Percentiles rank a stretch among this genome's conserved stretches.
Conservation (phyloP, 2,113 vertebrate genomes). For the Poeciliopsis retropinna region DNA sequence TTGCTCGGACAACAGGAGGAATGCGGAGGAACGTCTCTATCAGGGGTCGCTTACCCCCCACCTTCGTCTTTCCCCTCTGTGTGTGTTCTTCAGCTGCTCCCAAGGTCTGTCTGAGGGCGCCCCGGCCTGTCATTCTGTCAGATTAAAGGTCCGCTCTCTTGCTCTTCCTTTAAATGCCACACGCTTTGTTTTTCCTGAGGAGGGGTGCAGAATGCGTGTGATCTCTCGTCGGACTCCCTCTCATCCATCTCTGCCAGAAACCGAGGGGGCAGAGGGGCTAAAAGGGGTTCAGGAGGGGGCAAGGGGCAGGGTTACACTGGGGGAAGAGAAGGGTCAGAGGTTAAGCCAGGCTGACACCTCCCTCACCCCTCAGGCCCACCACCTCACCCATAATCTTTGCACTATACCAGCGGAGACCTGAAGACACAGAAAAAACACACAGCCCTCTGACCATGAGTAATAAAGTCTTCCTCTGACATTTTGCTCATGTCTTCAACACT, state of each 20-base stretch:
- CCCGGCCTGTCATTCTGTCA: slow-evolving; percentile 71
- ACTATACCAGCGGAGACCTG: slow-evolving; percentile 25
- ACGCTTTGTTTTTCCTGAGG: slow-evolving; percentile 76
- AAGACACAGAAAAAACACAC: slow-evolving; percentile 33
- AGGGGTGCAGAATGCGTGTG: slow-evolving; percentile 77
- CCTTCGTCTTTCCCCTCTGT: slow-evolving; percentile 60
- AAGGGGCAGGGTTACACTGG: slow-evolving; percentile 71
- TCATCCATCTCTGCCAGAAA: slow-evolving; percentile 75
- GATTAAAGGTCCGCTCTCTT: slow-evolving; percentile 65
- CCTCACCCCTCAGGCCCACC: neutral
- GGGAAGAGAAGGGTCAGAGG: slow-evolving; percentile 72
- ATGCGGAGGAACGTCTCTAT: slow-evolving; percentile 64
- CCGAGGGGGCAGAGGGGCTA: slow-evolving; percentile 55
- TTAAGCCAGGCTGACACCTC: slow-evolving; percentile 70
- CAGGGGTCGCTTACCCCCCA: slow-evolving; percentile 43
- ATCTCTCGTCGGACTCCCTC: slow-evolving; percentile 72
- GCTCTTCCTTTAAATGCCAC: slow-evolving; percentile 67
- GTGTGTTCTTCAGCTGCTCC: slow-evolving; percentile 64
- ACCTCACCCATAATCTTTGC: slow-evolving; percentile 25
- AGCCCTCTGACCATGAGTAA: slow-evolving; percentile 58
- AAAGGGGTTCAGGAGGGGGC: slow-evolving; percentile 68
- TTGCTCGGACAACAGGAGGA: slow-evolving; percentile 63
- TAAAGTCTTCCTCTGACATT: slow-evolving; percentile 75
- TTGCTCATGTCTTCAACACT: slow-evolving; percentile 77
- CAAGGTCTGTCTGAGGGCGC: slow-evolving; percentile 58